phyloP scores from a whole-genome alignment of 1,140 invertebrate species.

The Micrasema minimum region DNA sequence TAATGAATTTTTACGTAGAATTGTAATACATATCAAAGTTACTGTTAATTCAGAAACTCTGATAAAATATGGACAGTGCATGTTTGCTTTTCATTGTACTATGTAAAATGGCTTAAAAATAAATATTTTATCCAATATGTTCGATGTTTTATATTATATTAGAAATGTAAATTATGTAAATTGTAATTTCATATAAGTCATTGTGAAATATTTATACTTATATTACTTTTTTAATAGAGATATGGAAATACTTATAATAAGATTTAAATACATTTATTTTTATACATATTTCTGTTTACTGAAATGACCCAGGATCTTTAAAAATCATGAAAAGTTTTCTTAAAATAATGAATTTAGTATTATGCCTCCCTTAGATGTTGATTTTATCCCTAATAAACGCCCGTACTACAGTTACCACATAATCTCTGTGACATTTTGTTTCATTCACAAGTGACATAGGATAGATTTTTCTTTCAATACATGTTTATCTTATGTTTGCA shows the following conservation, averaged over 20 bases:
- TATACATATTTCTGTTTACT: no score
- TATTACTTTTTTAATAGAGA: background rate
- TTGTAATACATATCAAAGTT: background rate
- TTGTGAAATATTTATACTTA: constrained; percentile 21
- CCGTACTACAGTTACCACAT: constrained; percentile 5
- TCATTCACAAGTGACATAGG: constrained; percentile 13
- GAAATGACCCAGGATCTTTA: no score
- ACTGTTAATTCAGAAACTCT: no score
- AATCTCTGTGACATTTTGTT: background rate
- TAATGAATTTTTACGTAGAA: constrained; percentile 9
- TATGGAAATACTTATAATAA: background rate
- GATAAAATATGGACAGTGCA: background rate
- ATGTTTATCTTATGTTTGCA: constrained; percentile 20
- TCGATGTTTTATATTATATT: constrained; percentile 31
- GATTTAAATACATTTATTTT: no score
- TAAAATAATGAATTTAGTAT: no score
- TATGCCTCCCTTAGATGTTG: no score
- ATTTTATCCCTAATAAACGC: no score
- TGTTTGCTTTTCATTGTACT: constrained; percentile 2
- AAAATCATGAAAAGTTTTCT: no score
- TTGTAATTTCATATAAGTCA: constrained; percentile 30
- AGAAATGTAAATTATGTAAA: constrained; percentile 20
- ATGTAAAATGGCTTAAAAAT: constrained; percentile 1
- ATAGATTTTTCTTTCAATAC: constrained; percentile 1
- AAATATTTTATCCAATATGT: background rate